phyloP scores from a whole-genome alignment of 2,888 invertebrate species.

The Rugalucina vietnamica region DNA sequence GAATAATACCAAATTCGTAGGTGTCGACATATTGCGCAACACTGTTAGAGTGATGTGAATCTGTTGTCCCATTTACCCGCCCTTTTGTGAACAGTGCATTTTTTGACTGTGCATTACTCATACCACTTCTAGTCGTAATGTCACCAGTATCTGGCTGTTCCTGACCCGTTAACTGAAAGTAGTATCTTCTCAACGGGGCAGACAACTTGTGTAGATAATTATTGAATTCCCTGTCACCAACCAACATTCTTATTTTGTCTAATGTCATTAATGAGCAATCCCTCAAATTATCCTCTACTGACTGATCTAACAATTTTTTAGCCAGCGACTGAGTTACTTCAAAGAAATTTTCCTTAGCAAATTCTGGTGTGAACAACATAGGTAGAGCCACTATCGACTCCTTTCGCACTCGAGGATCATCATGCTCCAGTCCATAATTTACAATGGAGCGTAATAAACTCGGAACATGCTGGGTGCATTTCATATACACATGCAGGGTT shows the following conservation, averaged over 20 bases:
- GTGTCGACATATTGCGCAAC: slow-evolving; percentile 71
- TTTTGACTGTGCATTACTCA: slow-evolving; percentile 44
- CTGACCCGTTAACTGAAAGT: slow-evolving; percentile 73
- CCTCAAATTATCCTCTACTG: slow-evolving; percentile 79
- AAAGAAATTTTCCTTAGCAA: slow-evolving; percentile 82
- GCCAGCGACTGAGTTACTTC: slow-evolving; percentile 82
- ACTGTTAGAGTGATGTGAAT: neutral
- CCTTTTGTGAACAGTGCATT: slow-evolving; percentile 1
- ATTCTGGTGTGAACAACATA: slow-evolving; percentile 84
- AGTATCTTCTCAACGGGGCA: slow-evolving; percentile 73
- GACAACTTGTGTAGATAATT: slow-evolving; percentile 78
- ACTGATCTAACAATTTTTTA: slow-evolving; percentile 78
- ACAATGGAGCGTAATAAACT: slow-evolving; percentile 82
- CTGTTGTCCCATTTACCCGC: slow-evolving; percentile 8
- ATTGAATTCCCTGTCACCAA: slow-evolving; percentile 83
- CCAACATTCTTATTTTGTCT: slow-evolving; percentile 82
- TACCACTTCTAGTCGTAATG: slow-evolving; percentile 24
- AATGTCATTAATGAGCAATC: slow-evolving; percentile 82
- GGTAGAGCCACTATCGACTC: slow-evolving; percentile 83
- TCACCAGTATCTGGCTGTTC: slow-evolving; percentile 52
- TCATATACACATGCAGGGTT: slow-evolving; percentile 84
- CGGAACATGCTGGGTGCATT: slow-evolving; percentile 83
- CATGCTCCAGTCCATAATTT: slow-evolving; percentile 83
- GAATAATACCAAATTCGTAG: slow-evolving; percentile 84
- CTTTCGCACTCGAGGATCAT: slow-evolving; percentile 80